These are phyloP conservation scores for Caenorhabditis imperialis DNA, from an alignment of 2,888 invertebrate genomes.

Conservation along the genomic window DNA sequence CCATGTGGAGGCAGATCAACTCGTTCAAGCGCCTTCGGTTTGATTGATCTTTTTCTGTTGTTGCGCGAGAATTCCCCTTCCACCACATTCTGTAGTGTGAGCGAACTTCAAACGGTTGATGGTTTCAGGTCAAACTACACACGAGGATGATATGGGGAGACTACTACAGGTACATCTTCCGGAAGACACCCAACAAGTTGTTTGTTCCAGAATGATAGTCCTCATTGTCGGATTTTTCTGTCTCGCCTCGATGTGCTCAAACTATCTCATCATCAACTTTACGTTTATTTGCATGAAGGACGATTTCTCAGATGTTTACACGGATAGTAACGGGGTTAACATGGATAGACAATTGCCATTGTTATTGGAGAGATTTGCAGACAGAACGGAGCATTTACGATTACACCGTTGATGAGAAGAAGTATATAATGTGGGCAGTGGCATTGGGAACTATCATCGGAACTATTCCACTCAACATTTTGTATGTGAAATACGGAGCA, in stretches of 20 bases:
- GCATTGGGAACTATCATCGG: slow-evolving; percentile 69
- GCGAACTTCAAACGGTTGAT: slow-evolving; percentile 21
- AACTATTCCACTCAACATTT: slow-evolving; percentile 68
- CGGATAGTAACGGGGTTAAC: slow-evolving; percentile 31
- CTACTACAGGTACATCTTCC: background rate
- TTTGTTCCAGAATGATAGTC: slow-evolving; percentile 41
- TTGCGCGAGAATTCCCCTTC: background rate
- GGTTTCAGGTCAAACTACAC: too few relatives aligned
- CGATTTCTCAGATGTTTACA: slow-evolving; percentile 45
- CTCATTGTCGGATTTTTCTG: slow-evolving; percentile 59
- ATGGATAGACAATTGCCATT: background rate
- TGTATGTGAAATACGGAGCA: slow-evolving; percentile 67
- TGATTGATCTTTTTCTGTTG: background rate
- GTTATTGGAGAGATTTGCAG: slow-evolving; percentile 2
- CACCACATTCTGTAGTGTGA: slow-evolving; percentile 23
- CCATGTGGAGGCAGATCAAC: slow-evolving; percentile 40
- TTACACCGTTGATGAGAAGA: slow-evolving; percentile 61
- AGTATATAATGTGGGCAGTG: slow-evolving; percentile 67
- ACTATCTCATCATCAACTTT: slow-evolving; percentile 69
- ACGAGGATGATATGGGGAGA: too few relatives aligned
- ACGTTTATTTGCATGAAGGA: slow-evolving; percentile 70
- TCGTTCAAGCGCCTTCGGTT: slow-evolving; percentile 16
- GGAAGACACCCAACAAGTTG: too few relatives aligned
- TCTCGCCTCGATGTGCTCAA: slow-evolving; percentile 63
- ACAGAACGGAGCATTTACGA: slow-evolving; percentile 54